These are phyloP conservation scores for Geotrupes spiniger DNA, from an alignment of 2,888 invertebrate genomes.

Conservation along the genomic window DNA sequence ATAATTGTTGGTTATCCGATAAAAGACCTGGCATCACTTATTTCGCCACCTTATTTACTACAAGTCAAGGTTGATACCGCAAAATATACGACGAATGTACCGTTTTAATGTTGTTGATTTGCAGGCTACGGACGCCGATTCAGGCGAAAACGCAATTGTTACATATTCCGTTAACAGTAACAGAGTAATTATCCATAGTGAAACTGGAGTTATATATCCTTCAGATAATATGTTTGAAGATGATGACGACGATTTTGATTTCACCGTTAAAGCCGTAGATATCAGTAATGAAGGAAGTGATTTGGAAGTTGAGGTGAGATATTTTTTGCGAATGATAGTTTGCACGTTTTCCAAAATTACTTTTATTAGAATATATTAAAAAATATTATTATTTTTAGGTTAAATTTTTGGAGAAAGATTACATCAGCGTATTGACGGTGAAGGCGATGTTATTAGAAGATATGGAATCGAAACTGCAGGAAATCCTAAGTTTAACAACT, in stretches of 20 bases:
- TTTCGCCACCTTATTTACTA: constrained; percentile 51
- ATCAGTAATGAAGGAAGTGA: constrained; percentile 27
- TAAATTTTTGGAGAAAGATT: constrained; percentile 47
- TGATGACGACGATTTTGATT: constrained; percentile 38
- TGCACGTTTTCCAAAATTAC: too few species aligned
- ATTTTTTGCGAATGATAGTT: too few species aligned
- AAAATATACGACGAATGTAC: not conserved
- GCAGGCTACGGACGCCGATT: constrained; percentile 55
- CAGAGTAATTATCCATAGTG: constrained; percentile 55
- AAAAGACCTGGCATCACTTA: constrained; percentile 45
- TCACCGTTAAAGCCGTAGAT: constrained; percentile 51
- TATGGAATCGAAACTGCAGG: constrained; percentile 42
- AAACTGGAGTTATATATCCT: constrained; percentile 59
- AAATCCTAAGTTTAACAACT: constrained; percentile 45
- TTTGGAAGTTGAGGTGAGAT: constrained; percentile 47
- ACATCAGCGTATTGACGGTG: constrained; percentile 51
- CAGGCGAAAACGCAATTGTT: constrained; percentile 56
- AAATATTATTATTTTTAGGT: too few species aligned
- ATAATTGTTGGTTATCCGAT: constrained; percentile 53
- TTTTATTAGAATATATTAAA: too few species aligned
- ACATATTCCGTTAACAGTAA: constrained; percentile 45
- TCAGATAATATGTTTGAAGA: constrained; percentile 46
- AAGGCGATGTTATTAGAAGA: constrained; percentile 50
- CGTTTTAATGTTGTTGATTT: not conserved
- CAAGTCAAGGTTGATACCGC: constrained; percentile 33